Evolutionary conservation across 64 coral and sea anemone genomes (phyloP).

Genomic region (Actinia tenebrosa): DNA sequence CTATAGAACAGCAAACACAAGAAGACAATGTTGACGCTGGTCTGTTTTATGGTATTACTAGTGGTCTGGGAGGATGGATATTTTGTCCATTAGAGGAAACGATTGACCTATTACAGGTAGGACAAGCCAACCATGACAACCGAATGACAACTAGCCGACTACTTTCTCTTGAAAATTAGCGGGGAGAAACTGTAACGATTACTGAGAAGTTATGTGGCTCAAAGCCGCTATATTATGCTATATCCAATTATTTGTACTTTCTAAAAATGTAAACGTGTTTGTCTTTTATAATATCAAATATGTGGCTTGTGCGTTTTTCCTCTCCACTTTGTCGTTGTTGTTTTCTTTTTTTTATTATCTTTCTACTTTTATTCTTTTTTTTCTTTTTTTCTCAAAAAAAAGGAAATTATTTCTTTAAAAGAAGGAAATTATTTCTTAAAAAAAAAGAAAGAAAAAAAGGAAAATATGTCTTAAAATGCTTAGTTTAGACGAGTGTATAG

Average conservation of each 20-base stretch:
- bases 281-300: too few relatives aligned
- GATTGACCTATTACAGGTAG: background rate
- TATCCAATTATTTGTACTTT: too few relatives aligned
- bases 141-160: background rate
- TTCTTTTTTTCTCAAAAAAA: background rate
- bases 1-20: background rate
- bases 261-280: too few relatives aligned
- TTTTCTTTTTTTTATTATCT: too few relatives aligned
- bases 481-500: background rate
- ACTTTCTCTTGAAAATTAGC: too few relatives aligned
- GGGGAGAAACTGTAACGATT: too few relatives aligned
- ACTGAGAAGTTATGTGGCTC: too few relatives aligned
- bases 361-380: background rate
- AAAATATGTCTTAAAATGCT: too few relatives aligned
- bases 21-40: background rate
- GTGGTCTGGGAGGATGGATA: slow-evolving; percentile 29
- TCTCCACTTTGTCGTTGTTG: too few relatives aligned
- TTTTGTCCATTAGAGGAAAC: slow-evolving; percentile 3
- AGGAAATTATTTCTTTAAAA: too few relatives aligned
- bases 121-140: background rate
- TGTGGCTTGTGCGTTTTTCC: too few relatives aligned
- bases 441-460: background rate
- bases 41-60: slow-evolving; percentile 14
- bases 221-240: too few relatives aligned
- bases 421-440: background rate